Evolutionary conservation across 2,888 invertebrate genomes (phyloP).

Genomic region (Hetaerina titia): DNA sequence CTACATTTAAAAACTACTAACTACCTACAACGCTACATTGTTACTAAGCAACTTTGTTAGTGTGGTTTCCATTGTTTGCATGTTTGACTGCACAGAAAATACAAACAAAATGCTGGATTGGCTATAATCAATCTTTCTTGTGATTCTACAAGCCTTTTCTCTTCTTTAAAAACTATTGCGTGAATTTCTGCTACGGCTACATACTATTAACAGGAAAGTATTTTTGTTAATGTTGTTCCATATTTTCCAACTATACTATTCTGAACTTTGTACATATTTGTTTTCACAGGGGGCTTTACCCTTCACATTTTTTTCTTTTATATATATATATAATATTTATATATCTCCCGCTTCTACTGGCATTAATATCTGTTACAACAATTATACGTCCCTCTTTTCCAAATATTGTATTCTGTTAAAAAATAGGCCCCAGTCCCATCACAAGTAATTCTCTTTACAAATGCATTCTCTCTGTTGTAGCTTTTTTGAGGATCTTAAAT

Average conservation of each 20-base stretch:
- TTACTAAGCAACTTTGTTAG: constrained; percentile 67
- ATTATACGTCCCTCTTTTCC: constrained; percentile 64
- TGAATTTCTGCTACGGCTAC: constrained; percentile 58
- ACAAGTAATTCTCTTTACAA: constrained; percentile 67
- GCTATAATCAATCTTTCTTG: constrained; percentile 57
- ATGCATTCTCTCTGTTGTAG: constrained; percentile 61
- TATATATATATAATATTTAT: constrained; percentile 63
- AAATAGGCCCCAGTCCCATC: constrained; percentile 66
- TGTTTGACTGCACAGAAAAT: constrained; percentile 62
- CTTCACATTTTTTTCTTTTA: constrained; percentile 66
- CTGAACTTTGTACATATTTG: constrained; percentile 66
- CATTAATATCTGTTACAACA: constrained; percentile 66
- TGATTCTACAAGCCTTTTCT: constrained; percentile 57
- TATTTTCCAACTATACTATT: constrained; percentile 61
- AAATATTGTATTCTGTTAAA: constrained; percentile 67
- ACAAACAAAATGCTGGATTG: constrained; percentile 62
- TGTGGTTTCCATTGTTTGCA: constrained; percentile 64
- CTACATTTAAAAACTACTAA: constrained; percentile 66
- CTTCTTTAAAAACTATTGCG: constrained; percentile 62
- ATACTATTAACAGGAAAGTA: constrained; percentile 64
- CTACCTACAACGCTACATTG: constrained; percentile 63
- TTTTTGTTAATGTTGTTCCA: constrained; percentile 65
- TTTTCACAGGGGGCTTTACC: constrained; percentile 66
- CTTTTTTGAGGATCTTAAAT: constrained; percentile 61
- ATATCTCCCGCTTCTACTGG: constrained; percentile 67